Base-by-base conservation (phyloP, 2,113 vertebrate genomes). In the Alces alces region DNA sequence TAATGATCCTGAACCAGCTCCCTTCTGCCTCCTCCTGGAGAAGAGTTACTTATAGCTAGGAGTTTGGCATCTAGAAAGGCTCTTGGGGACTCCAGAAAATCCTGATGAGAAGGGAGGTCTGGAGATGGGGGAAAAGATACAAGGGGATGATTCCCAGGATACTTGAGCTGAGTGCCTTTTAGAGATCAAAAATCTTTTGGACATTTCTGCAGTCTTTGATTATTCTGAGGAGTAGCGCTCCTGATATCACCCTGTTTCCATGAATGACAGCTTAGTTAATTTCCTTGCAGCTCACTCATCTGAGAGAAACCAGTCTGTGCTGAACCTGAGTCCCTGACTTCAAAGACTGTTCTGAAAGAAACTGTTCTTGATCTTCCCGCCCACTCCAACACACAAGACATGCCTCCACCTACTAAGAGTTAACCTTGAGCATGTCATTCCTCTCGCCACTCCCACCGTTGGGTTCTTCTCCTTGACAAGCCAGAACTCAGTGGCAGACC, bases 261-360 rank as follows among this genome's bases (percentile, higher is more conserved):
- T 50, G 43, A 39, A 9, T 15, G 73, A 57, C 23, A 95, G 25
- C 27, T 90, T 76, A 39, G 33, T 33, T 79, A 83, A 84, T 83
- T 47, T 78, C n/a, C 30, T 36, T 27, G 43, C 60, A 82, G 50
- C 27, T 95, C 58, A 85, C 8, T n/a, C 43, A 58, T 66, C 80
- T 93, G 89, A 55, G 73, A 79, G 16, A 91, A 94, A 33, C 45
- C 52, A 54, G 8, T 85, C 66, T 61, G 50, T 93, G 91, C 86
- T 84, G 64, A 76, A 45, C 66, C 6, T 27, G 33, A 61, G 58
- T 33, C 13, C 66, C 16, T 45, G 45, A 86, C 84, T 89, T 96
- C 87, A 97, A 96, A 91, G 93, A 11, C 39, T n/a, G 93, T n/a
- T 58, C 54, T 85, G 61, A 52, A 82, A 95, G 84, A 92, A 82